A percentile compares a stretch with the other conserved stretches of the same genome.
These are phyloP conservation scores for Rhizomys pruinosus DNA, from an alignment of 2,113 vertebrate species.

Conservation along the genomic window DNA sequence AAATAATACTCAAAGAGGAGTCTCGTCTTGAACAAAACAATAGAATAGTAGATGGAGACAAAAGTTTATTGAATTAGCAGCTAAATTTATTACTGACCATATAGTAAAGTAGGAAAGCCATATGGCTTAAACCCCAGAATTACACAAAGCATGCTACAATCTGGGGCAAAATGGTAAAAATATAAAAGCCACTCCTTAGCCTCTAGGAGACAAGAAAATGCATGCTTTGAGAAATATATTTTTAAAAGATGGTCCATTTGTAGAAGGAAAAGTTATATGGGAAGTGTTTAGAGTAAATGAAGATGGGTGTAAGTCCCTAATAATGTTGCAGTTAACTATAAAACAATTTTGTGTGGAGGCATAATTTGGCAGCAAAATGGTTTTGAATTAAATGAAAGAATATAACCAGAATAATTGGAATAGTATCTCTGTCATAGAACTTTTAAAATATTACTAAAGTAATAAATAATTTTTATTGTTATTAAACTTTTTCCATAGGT, in stretches of 20 bases:
- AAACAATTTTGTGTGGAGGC: not conserved
- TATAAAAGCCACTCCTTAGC: not conserved
- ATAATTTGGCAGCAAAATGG: not conserved
- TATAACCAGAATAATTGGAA: not conserved
- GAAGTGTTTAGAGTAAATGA: constrained; percentile 21
- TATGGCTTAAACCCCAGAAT: not conserved
- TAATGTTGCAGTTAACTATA: not conserved
- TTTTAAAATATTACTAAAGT: not conserved
- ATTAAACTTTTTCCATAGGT: no score
- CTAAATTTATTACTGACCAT: not conserved
- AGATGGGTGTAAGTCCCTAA: not conserved
- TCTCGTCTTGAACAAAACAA: not conserved
- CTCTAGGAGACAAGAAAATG: constrained; percentile 25
- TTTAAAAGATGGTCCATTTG: not conserved
- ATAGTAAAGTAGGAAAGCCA: not conserved
- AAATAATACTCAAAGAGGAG: not conserved
- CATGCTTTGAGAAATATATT: not conserved
- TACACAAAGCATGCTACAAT: not conserved
- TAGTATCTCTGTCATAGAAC: not conserved
- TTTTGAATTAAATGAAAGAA: not conserved
- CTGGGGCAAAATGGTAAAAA: not conserved
- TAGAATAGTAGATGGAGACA: not conserved
- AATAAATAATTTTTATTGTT: no score
- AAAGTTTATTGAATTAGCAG: not conserved
- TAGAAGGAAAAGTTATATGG: not conserved